Conservation (phyloP, 2,888 invertebrate genomes). For the Agonopterix heracliana region DNA sequence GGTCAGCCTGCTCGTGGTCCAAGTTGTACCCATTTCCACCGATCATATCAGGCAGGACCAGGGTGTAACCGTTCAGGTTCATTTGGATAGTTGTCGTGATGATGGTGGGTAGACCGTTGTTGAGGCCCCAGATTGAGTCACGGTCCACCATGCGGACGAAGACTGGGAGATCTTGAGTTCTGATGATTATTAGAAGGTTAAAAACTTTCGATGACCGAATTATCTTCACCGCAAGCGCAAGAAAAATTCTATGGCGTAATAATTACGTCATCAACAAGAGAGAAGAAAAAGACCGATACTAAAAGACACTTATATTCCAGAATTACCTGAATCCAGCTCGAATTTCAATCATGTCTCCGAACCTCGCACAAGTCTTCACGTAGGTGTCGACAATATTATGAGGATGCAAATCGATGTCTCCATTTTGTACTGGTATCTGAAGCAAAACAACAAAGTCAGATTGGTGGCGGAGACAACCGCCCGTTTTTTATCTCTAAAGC, state of each 20-base stretch:
- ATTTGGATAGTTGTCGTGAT: slow-evolving; percentile 83
- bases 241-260: too few relatives aligned
- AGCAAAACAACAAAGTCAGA: neutral
- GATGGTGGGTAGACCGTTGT: slow-evolving; percentile 83
- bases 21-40: slow-evolving; percentile 80
- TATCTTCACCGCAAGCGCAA: too few relatives aligned
- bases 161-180: slow-evolving; percentile 81
- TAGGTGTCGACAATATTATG: slow-evolving; percentile 75
- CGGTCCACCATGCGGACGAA: slow-evolving; percentile 88
- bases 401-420: slow-evolving; percentile 66
- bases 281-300: too few relatives aligned
- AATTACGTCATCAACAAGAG: too few relatives aligned
- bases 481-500: neutral
- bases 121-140: slow-evolving; percentile 80
- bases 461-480: too few relatives aligned
- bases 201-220: too few relatives aligned
- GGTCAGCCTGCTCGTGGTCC: slow-evolving; percentile 56
- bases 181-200: slow-evolving; percentile 31
- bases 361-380: slow-evolving; percentile 71
- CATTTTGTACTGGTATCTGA: slow-evolving; percentile 57
- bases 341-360: slow-evolving; percentile 78
- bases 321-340: slow-evolving; percentile 58
- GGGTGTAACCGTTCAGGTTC: slow-evolving; percentile 80
- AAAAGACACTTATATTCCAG: too few relatives aligned
- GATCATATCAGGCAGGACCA: slow-evolving; percentile 88